Conservation (phyloP, 2,888 invertebrate genomes). For the Biston betularia region DNA sequence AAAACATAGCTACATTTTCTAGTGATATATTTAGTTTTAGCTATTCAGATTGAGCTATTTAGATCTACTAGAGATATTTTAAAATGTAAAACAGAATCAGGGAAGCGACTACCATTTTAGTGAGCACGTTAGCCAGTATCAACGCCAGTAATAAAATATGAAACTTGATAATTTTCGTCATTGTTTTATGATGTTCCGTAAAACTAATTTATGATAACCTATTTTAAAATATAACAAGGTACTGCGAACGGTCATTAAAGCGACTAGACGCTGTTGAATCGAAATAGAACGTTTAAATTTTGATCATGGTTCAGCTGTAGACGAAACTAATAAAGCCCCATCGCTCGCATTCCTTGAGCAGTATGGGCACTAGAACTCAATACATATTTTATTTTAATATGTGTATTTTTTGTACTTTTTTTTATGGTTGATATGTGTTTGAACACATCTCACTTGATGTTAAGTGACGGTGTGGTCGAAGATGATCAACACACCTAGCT, state of each 20-base stretch:
- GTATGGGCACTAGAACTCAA: constrained; percentile 13
- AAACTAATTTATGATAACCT: constrained; percentile 40
- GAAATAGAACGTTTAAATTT: constrained; percentile 44
- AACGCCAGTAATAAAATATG: constrained; percentile 18
- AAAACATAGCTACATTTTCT: not conserved
- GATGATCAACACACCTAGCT: no score
- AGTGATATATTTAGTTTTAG: not conserved
- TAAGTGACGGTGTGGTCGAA: no score
- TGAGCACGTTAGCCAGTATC: constrained; percentile 9
- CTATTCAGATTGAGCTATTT: no score
- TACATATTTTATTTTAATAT: not conserved
- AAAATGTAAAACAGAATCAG: not conserved
- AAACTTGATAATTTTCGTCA: constrained; percentile 37
- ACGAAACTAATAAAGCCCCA: constrained; percentile 44
- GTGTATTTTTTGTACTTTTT: not conserved
- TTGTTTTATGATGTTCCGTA: constrained; percentile 31
- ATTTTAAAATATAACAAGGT: constrained; percentile 37
- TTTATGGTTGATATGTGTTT: not conserved
- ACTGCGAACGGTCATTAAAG: constrained; percentile 35
- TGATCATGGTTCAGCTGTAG: constrained; percentile 35
- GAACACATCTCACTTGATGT: not conserved
- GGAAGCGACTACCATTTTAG: not conserved
- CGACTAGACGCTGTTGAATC: constrained; percentile 43
- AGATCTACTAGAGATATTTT: not conserved
- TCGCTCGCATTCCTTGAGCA: constrained; percentile 8